A percentile compares a stretch with the other conserved stretches of the same genome.
Conservation (phyloP, 92 coral and sea anemone species). For the Zoanthus gigantus region DNA sequence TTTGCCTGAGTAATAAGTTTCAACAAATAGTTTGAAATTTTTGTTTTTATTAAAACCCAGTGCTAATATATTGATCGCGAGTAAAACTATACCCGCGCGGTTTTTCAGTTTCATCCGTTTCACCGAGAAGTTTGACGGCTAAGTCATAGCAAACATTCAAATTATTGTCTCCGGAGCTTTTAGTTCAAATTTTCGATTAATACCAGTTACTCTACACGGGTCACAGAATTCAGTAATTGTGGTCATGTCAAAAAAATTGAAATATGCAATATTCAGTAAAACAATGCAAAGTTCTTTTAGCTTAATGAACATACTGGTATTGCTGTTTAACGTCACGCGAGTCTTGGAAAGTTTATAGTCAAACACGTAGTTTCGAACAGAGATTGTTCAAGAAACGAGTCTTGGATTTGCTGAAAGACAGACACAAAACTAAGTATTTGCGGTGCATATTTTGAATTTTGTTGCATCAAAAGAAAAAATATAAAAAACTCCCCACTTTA, state of each 20-base stretch:
- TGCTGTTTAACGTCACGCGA: constrained; percentile 34
- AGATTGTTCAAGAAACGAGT: constrained; percentile 10
- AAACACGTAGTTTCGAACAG: too few relatives aligned
- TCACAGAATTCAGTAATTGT: not conserved
- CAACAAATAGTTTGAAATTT: not conserved
- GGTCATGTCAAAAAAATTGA: not conserved
- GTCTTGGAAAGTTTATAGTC: not conserved
- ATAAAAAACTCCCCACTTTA: too few relatives aligned
- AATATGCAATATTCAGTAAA: not conserved
- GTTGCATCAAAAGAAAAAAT: too few relatives aligned
- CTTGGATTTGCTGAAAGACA: not conserved
- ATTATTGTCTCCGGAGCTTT: not conserved
- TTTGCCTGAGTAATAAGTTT: constrained; percentile 35
- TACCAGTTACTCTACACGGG: not conserved
- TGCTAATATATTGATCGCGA: not conserved
- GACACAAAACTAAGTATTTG: too few relatives aligned
- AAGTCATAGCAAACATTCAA: not conserved
- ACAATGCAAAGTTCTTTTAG: not conserved
- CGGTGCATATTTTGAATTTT: too few relatives aligned
- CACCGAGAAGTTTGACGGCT: not conserved
- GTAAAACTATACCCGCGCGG: constrained; percentile 1
- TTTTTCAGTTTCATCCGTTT: not conserved
- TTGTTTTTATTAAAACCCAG: not conserved
- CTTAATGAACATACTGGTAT: not conserved
- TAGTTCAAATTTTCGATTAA: not conserved